Conservation (phyloP, 2,113 vertebrate genomes). For the Clarias macrocephalus region DNA sequence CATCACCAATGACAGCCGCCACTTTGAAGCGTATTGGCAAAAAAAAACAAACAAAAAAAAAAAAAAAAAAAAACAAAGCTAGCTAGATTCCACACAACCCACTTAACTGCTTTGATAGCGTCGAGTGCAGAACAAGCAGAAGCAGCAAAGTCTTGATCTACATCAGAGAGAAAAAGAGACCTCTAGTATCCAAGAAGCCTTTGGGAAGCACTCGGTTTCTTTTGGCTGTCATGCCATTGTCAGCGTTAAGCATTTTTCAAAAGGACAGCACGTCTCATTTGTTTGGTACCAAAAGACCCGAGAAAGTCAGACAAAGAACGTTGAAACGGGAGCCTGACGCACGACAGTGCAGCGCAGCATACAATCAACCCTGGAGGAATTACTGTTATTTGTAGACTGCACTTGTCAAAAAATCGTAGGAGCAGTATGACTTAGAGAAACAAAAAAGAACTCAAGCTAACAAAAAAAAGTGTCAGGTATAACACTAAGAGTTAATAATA, state of each 20-base stretch:
- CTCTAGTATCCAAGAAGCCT: neutral
- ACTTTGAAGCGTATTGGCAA: neutral
- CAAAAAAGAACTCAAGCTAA: neutral
- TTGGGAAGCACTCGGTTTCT: neutral
- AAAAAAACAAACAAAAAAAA: no score
- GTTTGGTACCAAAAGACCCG: constrained; percentile 18
- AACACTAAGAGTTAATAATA: neutral
- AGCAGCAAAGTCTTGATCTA: constrained; percentile 8
- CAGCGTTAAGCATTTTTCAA: constrained; percentile 4
- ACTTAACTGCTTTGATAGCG: constrained; percentile 22
- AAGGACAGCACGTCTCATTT: constrained; percentile 5
- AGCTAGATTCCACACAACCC: neutral
- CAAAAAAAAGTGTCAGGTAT: neutral
- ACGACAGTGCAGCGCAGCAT: neutral
- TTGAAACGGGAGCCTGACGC: constrained; percentile 32
- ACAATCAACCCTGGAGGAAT: constrained; percentile 25
- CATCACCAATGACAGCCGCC: neutral
- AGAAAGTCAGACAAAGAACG: constrained; percentile 31
- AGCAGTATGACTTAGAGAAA: neutral
- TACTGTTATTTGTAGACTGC: neutral
- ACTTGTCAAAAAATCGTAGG: constrained; percentile 3
- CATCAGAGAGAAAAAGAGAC: neutral
- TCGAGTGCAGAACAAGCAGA: constrained; percentile 16
- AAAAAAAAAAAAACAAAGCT: neutral
- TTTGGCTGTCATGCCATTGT: constrained; percentile 2